Evolutionary conservation across 2,888 invertebrate genomes (phyloP).

Genomic region (Harpalus rubripes): DNA sequence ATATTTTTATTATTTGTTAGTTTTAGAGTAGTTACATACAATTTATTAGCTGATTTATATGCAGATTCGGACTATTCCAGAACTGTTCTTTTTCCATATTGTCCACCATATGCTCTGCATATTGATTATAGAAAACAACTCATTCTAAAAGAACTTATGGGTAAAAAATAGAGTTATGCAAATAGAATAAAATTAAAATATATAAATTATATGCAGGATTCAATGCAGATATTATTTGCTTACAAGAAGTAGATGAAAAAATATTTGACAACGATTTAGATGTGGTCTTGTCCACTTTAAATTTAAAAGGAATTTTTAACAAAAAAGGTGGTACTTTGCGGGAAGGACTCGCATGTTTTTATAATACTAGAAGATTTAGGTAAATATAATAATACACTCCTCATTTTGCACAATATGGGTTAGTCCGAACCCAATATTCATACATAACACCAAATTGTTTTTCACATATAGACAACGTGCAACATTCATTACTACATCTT

Average conservation of each 20-base stretch:
- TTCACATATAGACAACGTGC: too few species aligned
- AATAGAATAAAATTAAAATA: not conserved
- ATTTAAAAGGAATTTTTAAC: slow-evolving; percentile 82
- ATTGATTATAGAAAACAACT: slow-evolving; percentile 94
- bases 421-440: too few species aligned
- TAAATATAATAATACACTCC: slow-evolving; percentile 72
- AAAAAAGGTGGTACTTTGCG: slow-evolving; percentile 86
- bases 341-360: slow-evolving; percentile 92
- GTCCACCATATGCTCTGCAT: slow-evolving; percentile 88
- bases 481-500: too few species aligned
- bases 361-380: slow-evolving; percentile 84
- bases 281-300: slow-evolving; percentile 80
- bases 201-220: slow-evolving; percentile 81
- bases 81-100: slow-evolving; percentile 88
- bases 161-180: slow-evolving; percentile 76
- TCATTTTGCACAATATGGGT: too few species aligned
- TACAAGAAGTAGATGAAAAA: slow-evolving; percentile 95
- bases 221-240: slow-evolving; percentile 92
- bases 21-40: slow-evolving; percentile 92
- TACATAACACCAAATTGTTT: too few species aligned
- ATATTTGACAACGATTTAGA: slow-evolving; percentile 85
- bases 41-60: slow-evolving; percentile 94
- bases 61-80: slow-evolving; percentile 90
- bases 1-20: slow-evolving; percentile 76
- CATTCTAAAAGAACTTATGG: slow-evolving; percentile 89